Evolutionary conservation across 2,888 invertebrate genomes (phyloP), one percentile per base, ranked within the genome.

Genomic region (Quadroppia sp.): DNA sequence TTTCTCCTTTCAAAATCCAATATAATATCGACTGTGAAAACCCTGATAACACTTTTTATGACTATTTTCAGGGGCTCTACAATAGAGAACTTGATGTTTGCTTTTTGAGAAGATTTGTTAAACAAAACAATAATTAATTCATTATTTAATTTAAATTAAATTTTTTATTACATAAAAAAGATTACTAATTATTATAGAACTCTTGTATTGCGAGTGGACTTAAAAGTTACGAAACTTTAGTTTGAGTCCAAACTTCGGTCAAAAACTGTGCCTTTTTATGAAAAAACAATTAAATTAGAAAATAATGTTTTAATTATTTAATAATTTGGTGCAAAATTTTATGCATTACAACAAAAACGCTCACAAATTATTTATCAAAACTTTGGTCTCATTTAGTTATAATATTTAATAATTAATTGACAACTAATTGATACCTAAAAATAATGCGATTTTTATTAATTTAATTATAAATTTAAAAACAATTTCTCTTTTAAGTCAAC

Each of bases 221-320:
- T 69, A 17, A 59, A n/a, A 13, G 3, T 59, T 7, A 20, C n/a
- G n/a, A 56, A 20, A 17, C 30, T 30, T 36, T 64, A 7, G 20
- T 64, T 36, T 36, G 17, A 69, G 69, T 69, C 45, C 69, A 42
- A 69, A 42, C 9, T 67, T 15, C 42, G 69, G 69, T 69, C 69
- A 69, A 69, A 67, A 64, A 64, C 61, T 25, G 69, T 69, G 69
- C 69, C 69, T 69, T 69, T 69, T 69, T 69, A 45, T 69, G 28
- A 69, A 36, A 36, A n/a, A 40, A 64, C 36, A 7, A 28, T 42
- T 20, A 42, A 69, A 69, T 69, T 69, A 42, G 20, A 17, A 69
- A 36, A 64, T 25, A 69, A 69, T 42, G 40, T 69, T 45, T 69
- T n/a, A 69, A 42, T 69, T 69, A 69, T 69, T 69, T 45, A 42